A percentile compares a stretch with the other conserved stretches of the same genome.
phyloP scores from a whole-genome alignment of 64 coral and sea anemone species.

The Pocillopora damicornis region DNA sequence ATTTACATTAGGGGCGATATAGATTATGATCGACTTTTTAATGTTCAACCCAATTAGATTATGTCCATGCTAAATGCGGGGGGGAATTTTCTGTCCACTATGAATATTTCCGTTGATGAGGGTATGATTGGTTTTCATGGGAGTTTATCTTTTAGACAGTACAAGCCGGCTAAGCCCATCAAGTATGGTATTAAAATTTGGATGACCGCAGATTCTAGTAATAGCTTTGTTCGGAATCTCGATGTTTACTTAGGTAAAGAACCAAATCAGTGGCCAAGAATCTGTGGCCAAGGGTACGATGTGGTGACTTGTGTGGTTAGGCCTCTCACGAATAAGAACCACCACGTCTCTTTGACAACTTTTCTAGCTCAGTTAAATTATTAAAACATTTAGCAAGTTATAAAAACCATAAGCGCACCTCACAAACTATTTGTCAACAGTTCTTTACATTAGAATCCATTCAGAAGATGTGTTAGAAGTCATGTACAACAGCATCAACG shows the following conservation, averaged over 20 bases:
- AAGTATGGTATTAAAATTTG: slow-evolving; percentile 67
- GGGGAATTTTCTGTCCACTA: not conserved
- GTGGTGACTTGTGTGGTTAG: slow-evolving; percentile 5
- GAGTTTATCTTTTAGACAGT: slow-evolving; percentile 46
- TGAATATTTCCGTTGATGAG: slow-evolving; percentile 1
- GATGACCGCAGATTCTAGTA: slow-evolving; percentile 48
- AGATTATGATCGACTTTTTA: slow-evolving; percentile 8
- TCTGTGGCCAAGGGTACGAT: slow-evolving; percentile 5
- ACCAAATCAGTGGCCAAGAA: not conserved
- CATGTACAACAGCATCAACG: too few species aligned
- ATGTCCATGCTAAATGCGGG: not conserved
- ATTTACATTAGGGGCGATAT: slow-evolving; percentile 3
- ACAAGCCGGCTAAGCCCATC: slow-evolving; percentile 57
- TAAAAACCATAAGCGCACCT: not conserved
- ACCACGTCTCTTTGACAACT: slow-evolving; percentile 28
- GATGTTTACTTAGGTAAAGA: slow-evolving; percentile 40
- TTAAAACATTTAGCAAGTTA: not conserved
- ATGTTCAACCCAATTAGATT: not conserved
- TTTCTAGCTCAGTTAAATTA: not conserved
- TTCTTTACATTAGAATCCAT: too few species aligned
- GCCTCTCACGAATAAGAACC: slow-evolving; percentile 6
- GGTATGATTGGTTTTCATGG: slow-evolving; percentile 21
- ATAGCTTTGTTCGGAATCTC: slow-evolving; percentile 36
- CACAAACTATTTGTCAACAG: too few species aligned
- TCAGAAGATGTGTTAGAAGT: too few species aligned